Percentiles rank a stretch among this genome's conserved stretches.
Evolutionary conservation across 2,797 vertebrate genomes (phyloP).

Genomic region (Cottoperca gobio): DNA sequence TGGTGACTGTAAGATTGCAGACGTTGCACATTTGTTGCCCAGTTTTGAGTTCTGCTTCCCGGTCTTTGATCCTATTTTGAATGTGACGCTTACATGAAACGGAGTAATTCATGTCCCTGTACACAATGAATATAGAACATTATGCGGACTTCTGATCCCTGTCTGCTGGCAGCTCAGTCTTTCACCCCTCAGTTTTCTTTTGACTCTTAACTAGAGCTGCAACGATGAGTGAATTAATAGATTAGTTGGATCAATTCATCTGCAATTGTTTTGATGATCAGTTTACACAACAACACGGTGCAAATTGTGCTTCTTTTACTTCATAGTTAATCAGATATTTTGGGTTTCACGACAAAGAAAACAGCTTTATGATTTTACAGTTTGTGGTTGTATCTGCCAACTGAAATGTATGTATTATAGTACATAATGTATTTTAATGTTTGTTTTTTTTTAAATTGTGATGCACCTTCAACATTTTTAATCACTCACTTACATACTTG

Average conservation of each 20-base stretch:
- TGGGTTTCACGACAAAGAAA: too few species aligned
- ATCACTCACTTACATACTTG: too few species aligned
- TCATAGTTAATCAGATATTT: too few species aligned
- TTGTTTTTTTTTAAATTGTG: too few species aligned
- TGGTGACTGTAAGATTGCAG: slow-evolving; percentile 8
- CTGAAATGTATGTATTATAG: too few species aligned
- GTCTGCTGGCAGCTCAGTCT: background rate
- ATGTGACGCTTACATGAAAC: background rate
- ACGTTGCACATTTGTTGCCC: slow-evolving; percentile 24
- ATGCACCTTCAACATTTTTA: too few species aligned
- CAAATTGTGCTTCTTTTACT: background rate
- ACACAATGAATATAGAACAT: background rate
- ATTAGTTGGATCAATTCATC: background rate
- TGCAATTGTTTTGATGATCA: background rate
- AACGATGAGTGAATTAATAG: background rate
- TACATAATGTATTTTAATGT: too few species aligned
- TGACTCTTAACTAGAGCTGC: background rate
- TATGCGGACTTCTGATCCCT: background rate
- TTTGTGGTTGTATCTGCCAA: too few species aligned
- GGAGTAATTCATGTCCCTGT: background rate
- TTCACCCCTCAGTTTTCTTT: background rate
- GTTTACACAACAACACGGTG: background rate
- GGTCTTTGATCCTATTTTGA: slow-evolving; percentile 17
- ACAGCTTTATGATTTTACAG: too few species aligned
- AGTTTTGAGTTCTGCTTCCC: background rate